Conservation (phyloP, 2,113 vertebrate genomes). For the Pica pica region DNA sequence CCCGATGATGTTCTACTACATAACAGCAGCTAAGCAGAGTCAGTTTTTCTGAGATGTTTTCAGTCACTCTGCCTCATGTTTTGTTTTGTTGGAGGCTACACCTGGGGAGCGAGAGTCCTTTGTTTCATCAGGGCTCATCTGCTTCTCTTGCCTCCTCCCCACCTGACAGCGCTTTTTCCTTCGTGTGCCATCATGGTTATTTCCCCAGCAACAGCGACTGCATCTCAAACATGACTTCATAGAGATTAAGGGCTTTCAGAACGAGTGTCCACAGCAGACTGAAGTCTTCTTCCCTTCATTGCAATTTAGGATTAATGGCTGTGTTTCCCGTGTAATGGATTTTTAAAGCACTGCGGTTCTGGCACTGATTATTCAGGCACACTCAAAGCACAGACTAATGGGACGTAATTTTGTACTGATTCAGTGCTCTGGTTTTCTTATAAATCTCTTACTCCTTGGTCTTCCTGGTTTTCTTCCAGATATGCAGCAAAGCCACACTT, state of each 20-base stretch:
- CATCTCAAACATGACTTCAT: background rate
- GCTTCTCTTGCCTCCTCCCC: background rate
- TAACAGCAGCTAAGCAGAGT: background rate
- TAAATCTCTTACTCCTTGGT: background rate
- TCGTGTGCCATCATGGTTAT: background rate
- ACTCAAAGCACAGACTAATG: background rate
- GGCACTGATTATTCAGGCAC: background rate
- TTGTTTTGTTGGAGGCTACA: background rate
- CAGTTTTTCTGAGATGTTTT: conserved; percentile 35
- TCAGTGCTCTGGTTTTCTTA: background rate
- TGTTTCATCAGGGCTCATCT: conserved; percentile 12
- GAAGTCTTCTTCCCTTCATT: background rate
- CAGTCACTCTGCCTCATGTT: background rate
- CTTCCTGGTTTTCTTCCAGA: background rate
- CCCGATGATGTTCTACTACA: background rate
- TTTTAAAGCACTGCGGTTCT: background rate
- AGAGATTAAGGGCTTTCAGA: background rate
- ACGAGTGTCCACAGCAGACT: background rate
- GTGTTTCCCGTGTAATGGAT: background rate
- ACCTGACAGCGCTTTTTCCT: background rate
- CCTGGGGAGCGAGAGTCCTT: background rate
- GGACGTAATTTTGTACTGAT: background rate
- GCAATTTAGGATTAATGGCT: background rate
- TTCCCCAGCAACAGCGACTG: conserved; percentile 10
- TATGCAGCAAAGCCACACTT: background rate